Percentiles rank a stretch among this genome's conserved stretches.
phyloP scores from a whole-genome alignment of 2,113 vertebrate genomes.

The Sclerurus mexicanus region DNA sequence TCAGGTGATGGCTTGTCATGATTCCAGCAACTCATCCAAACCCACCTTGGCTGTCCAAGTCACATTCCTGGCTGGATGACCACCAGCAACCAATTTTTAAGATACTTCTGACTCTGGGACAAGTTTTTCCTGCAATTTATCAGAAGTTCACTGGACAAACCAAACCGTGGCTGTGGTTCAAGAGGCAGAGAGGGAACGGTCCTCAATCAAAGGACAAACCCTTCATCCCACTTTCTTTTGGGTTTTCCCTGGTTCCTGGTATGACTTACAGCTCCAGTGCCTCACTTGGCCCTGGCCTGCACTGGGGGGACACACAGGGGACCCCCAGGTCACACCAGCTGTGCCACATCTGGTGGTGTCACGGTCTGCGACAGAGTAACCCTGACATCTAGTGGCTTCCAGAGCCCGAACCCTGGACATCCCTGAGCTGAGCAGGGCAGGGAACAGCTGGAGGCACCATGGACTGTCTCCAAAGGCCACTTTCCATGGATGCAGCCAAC shows the following conservation, averaged over 20 bases:
- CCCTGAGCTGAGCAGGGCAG: rapidly evolving
- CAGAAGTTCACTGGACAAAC: background rate
- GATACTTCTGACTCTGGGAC: no score
- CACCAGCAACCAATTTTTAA: background rate
- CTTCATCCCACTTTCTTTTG: background rate
- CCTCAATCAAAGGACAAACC: no score
- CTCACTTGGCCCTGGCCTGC: background rate
- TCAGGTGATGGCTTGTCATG: background rate
- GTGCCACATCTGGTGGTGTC: background rate
- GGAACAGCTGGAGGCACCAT: background rate
- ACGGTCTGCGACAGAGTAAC: background rate
- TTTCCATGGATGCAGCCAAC: background rate
- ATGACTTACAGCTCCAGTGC: background rate
- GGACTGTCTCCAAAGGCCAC: rapidly evolving
- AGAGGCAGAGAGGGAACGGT: rapidly evolving
- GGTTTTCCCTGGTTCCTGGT: background rate
- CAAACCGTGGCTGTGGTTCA: rapidly evolving
- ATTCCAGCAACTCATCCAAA: background rate
- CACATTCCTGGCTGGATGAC: background rate
- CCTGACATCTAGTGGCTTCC: conserved; percentile 57
- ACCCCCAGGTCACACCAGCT: background rate
- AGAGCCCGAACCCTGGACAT: background rate
- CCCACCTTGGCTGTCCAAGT: background rate
- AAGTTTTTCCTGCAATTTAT: background rate
- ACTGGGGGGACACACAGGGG: no score